These are phyloP conservation scores for Drosophila novamexicana DNA, from an alignment of 1,140 invertebrate genomes.

Conservation along the genomic window DNA sequence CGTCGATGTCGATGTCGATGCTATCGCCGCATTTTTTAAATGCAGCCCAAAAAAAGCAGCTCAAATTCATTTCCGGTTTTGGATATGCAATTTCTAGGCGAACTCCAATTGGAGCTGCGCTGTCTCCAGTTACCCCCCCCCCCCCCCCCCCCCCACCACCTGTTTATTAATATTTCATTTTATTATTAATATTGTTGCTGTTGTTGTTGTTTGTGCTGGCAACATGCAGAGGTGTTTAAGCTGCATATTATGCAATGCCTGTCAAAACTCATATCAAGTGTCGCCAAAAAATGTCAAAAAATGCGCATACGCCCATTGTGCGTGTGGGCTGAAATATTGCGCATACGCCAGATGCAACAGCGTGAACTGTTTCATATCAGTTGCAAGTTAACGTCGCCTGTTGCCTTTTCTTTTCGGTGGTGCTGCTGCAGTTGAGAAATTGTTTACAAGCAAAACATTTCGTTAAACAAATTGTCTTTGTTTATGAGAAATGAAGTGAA, in stretches of 20 bases:
- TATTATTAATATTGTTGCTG: constrained; percentile 1
- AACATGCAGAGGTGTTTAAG: constrained; percentile 1
- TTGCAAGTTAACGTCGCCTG: constrained; percentile 16
- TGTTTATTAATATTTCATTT: neutral
- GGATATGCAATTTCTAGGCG: constrained; percentile 47
- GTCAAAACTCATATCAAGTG: neutral
- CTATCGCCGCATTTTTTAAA: constrained; percentile 65
- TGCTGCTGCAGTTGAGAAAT: constrained; percentile 33
- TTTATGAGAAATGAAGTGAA: constrained; percentile 51
- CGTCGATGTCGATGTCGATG: constrained; percentile 71
- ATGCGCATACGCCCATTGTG: constrained; percentile 46
- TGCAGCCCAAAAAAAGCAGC: constrained; percentile 59
- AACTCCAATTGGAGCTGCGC: constrained; percentile 8
- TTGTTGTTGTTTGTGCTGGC: neutral
- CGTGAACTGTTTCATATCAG: constrained; percentile 39
- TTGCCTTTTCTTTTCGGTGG: neutral
- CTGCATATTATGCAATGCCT: constrained; percentile 36
- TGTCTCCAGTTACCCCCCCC: neutral
- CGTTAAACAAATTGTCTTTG: constrained; percentile 26
- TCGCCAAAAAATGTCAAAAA: constrained; percentile 13
- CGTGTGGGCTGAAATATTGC: constrained; percentile 32
- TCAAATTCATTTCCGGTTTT: constrained; percentile 73
- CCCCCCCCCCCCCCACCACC: no score
- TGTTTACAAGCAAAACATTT: constrained; percentile 1
- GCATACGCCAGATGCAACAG: constrained; percentile 55